phyloP scores from a whole-genome alignment of 2,113 vertebrate species.

The Eulemur macaco region DNA sequence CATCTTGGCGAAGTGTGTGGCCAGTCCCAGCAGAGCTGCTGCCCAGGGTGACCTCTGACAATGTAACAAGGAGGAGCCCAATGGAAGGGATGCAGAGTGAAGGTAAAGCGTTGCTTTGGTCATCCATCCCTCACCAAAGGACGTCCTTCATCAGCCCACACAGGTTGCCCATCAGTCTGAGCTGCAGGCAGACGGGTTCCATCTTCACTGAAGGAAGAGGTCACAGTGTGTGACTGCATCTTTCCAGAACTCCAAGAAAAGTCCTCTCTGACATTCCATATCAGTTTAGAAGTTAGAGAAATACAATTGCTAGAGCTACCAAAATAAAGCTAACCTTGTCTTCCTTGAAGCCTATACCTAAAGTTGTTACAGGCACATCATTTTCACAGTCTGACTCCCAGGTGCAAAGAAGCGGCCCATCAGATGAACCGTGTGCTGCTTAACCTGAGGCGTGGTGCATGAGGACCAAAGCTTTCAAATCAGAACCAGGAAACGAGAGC shows the following conservation, averaged over 20 bases:
- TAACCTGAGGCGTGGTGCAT: neutral
- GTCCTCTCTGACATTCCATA: neutral
- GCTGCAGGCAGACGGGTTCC: neutral
- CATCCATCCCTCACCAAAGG: no score
- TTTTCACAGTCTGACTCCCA: neutral
- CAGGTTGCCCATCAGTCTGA: no score
- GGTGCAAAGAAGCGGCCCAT: neutral
- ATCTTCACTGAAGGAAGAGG: neutral
- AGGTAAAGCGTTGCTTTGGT: no score
- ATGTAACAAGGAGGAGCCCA: neutral
- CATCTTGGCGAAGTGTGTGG: neutral
- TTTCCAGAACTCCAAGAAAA: neutral
- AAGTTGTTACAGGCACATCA: neutral
- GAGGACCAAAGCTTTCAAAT: neutral
- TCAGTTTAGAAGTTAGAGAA: neutral
- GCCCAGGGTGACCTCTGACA: no score
- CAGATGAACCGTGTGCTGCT: neutral
- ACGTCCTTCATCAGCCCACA: no score
- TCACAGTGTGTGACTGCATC: neutral
- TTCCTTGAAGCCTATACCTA: neutral
- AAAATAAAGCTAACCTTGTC: no score
- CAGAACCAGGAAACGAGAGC: rapidly evolving
- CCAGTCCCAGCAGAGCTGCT: neutral
- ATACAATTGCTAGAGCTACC: no score
- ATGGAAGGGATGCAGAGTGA: no score